Base-by-base conservation (phyloP, 2,113 vertebrate genomes). In the Corythornis vintsioides region DNA sequence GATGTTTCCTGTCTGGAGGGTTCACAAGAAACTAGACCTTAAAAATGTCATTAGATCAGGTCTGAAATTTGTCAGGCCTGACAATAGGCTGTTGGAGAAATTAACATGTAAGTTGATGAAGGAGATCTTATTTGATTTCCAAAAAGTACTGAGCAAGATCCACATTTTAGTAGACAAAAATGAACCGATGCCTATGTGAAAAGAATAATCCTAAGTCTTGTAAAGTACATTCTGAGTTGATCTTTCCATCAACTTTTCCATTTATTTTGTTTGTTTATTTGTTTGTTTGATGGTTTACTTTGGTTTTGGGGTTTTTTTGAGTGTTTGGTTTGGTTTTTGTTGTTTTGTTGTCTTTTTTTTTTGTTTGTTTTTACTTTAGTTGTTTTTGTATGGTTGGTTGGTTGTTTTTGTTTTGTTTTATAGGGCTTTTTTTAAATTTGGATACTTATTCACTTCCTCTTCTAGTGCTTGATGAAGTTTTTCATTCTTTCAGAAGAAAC, bases 1-100 rank as follows among this genome's bases (percentile, higher is more conserved):
- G 92, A 95, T 96, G 92, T 96, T 95, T 92, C 60, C 65, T 77
- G 29, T 94, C 71, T 92, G 91, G 92, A 88, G 8, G 19, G 3
- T 75, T 82, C 67, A 81, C 89, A 94, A 80, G 67, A 77, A 93
- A 77, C 48, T 42, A 64, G 52, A 48, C 43, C n/a, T 93, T 96
- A 83, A 95, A 95, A 85, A 77, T 91, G 89, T 70, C 87, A 45
- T 73, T 94, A 87, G 43, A 76, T 8, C 13, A 77, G 56, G 52
- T 40, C 33, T 93, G 94, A 96, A 87, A 90, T 87, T 92, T 92
- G 18, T 93, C 89, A 95, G 67, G 31, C 42, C 47, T 87, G 59
- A 87, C 40, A 79, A 56, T 22, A 67, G 16, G 8, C 43, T 81
- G 26, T 80, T 31, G 26, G 61, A 53, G 38, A 88, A 59, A 65